Evolutionary conservation across 2,888 invertebrate species (phyloP).

Genomic region (Rhamphomyia laevipes): DNA sequence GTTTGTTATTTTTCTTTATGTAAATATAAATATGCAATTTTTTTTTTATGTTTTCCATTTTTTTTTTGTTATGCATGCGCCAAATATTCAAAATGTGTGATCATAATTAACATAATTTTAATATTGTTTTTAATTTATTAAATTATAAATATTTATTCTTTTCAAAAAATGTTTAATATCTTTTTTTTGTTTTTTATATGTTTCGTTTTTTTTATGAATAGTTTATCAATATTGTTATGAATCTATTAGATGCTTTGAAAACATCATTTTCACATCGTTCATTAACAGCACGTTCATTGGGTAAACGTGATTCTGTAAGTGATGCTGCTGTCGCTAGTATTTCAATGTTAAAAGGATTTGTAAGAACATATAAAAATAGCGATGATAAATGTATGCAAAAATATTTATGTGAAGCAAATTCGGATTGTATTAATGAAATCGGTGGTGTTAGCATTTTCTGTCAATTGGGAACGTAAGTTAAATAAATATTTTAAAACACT

Average conservation of each 20-base stretch:
- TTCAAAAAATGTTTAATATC: no score
- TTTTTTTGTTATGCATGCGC: no score
- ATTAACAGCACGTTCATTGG: constrained; percentile 69
- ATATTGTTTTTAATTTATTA: background rate
- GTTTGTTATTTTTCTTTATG: background rate
- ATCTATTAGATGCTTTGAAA: constrained; percentile 81
- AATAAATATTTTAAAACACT: background rate
- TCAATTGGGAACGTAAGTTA: constrained; percentile 82
- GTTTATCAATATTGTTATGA: constrained; percentile 88
- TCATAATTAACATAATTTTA: background rate
- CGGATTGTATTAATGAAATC: constrained; percentile 70
- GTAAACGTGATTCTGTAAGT: constrained; percentile 78
- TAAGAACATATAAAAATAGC: constrained; percentile 61
- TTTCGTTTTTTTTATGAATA: constrained; percentile 26
- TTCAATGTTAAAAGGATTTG: constrained; percentile 80
- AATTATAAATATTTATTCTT: background rate
- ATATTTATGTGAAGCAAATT: constrained; percentile 82
- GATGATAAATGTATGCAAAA: constrained; percentile 78
- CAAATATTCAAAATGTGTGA: no score
- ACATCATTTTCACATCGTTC: constrained; percentile 88
- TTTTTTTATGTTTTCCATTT: no score
- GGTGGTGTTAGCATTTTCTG: constrained; percentile 79
- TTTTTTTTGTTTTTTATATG: constrained; percentile 19
- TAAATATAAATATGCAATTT: no score
- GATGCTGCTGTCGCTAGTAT: constrained; percentile 83